Percentiles rank a stretch among this genome's conserved stretches.
Conservation (phyloP, 2,113 vertebrate genomes). For the Saccopteryx bilineata region DNA sequence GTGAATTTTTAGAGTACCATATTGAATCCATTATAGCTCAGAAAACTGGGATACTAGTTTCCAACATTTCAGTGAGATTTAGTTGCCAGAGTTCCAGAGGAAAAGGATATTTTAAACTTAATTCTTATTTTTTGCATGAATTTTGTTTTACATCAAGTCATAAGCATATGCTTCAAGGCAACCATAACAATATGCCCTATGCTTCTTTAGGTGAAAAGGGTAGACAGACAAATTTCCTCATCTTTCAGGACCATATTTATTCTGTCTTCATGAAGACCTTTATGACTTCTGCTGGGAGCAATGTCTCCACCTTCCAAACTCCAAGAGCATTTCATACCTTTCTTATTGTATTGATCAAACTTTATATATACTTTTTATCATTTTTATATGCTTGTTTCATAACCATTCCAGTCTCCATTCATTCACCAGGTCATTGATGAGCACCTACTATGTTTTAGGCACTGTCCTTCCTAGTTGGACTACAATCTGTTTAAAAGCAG, state of each 20-base stretch:
- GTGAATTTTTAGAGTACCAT: neutral
- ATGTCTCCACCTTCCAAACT: neutral
- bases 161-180: conserved; percentile 28
- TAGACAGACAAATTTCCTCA: neutral
- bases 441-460: neutral
- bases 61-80: conserved; percentile 57
- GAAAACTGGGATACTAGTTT: conserved; percentile 60
- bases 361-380: neutral
- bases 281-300: neutral
- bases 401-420: neutral
- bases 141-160: conserved; percentile 55
- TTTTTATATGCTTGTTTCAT: neutral
- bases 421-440: neutral
- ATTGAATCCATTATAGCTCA: conserved; percentile 40
- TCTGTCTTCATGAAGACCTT: neutral
- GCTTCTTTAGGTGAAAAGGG: neutral
- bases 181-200: neutral
- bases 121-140: neutral
- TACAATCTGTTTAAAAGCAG: neutral
- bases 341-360: neutral
- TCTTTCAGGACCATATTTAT: neutral
- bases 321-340: neutral
- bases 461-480: neutral
- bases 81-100: conserved; percentile 39
- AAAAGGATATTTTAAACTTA: conserved; percentile 49